Conservation (phyloP, 2,797 vertebrate species). For the Lagorchestes hirsutus region DNA sequence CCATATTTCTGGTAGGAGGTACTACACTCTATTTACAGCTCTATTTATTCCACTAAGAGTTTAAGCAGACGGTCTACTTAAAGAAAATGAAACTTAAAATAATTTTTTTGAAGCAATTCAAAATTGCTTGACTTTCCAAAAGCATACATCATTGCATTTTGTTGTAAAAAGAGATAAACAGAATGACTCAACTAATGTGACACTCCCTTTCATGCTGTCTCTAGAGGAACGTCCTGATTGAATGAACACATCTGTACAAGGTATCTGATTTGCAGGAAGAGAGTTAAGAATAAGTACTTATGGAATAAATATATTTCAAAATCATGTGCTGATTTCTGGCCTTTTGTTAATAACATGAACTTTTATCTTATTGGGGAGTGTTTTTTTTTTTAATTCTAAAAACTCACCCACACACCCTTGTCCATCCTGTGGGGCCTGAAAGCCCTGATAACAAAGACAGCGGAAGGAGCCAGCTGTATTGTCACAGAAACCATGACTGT, state of each 20-base stretch:
- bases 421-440: constrained; percentile 90
- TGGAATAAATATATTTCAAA: constrained; percentile 29
- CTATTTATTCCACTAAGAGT: constrained; percentile 65
- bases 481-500: constrained; percentile 93
- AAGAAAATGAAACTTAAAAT: constrained; percentile 54
- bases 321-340: not conserved
- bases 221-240: constrained; percentile 42
- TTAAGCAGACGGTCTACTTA: constrained; percentile 75
- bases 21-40: not conserved
- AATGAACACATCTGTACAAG: not conserved
- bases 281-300: not conserved
- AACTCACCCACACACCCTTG: constrained; percentile 93
- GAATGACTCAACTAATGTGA: constrained; percentile 25
- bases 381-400: not conserved
- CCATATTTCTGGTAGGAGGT: constrained; percentile 68
- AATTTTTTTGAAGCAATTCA: constrained; percentile 46
- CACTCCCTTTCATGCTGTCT: constrained; percentile 21
- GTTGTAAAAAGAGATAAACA: constrained; percentile 43
- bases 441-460: constrained; percentile 96
- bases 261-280: constrained; percentile 18
- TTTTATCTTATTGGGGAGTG: not conserved
- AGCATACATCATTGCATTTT: not conserved
- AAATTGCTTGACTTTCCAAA: constrained; percentile 46
- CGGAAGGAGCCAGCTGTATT: constrained; percentile 93
- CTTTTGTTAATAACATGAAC: not conserved